phyloP scores from a whole-genome alignment of 2,888 invertebrate genomes.

The Meta bourneti region DNA sequence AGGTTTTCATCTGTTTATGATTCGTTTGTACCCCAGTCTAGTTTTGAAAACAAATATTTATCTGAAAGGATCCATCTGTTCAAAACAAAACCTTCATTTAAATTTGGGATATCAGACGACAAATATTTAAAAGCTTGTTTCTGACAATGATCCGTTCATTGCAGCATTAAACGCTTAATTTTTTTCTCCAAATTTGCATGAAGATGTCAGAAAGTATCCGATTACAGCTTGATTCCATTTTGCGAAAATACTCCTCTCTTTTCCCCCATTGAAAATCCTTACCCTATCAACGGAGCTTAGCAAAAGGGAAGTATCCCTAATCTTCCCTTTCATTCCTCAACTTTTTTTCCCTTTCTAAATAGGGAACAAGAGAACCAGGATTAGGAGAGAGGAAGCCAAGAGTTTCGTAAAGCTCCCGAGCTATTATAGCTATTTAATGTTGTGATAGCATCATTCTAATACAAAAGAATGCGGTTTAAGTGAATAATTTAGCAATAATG shows the following conservation, averaged over 20 bases:
- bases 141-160: neutral
- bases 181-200: neutral
- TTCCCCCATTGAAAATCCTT: constrained; percentile 13
- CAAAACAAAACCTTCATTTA: no score
- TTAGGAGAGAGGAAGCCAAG: constrained; percentile 28
- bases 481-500: constrained; percentile 26
- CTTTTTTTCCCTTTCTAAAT: constrained; percentile 32
- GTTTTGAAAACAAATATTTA: no score
- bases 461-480: constrained; percentile 26
- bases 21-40: no score
- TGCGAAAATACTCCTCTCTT: neutral
- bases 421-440: constrained; percentile 33
- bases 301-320: constrained; percentile 34
- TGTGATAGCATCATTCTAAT: constrained; percentile 15
- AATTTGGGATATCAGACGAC: neutral
- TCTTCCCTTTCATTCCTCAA: constrained; percentile 36
- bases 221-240: constrained; percentile 10
- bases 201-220: neutral
- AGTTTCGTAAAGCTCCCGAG: constrained; percentile 17
- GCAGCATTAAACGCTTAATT: neutral
- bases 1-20: no score
- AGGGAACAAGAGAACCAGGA: constrained; percentile 37
- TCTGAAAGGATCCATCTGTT: no score
- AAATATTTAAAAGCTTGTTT: neutral
- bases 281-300: constrained; percentile 48